A percentile compares a stretch with the other conserved stretches of the same genome.
Evolutionary conservation across 2,888 invertebrate species (phyloP).

Genomic region (Noctua comes): DNA sequence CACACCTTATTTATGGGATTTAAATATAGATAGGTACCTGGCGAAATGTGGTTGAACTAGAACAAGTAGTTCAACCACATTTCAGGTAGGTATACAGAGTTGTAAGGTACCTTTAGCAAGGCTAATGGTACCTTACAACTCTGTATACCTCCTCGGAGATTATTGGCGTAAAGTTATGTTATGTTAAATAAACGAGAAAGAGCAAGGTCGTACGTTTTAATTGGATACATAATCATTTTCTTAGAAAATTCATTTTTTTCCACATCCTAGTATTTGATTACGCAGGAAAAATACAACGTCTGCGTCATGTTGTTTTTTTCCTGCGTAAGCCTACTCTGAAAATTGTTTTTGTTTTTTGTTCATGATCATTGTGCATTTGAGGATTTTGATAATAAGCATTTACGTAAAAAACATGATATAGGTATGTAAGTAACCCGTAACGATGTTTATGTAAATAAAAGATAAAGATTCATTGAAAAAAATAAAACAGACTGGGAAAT

Average conservation of each 20-base stretch:
- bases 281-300: constrained; percentile 17
- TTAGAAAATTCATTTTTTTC: not conserved
- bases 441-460: constrained; percentile 38
- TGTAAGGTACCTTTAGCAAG: too few relatives aligned
- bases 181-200: constrained; percentile 4
- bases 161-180: not conserved
- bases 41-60: not conserved
- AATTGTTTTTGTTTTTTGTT: constrained; percentile 9
- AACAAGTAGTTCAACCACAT: too few relatives aligned
- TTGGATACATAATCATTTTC: not conserved
- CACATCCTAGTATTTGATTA: too few relatives aligned
- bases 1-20: not conserved
- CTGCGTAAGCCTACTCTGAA: not conserved
- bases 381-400: constrained; percentile 25
- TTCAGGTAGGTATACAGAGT: too few relatives aligned
- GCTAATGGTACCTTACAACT: not conserved
- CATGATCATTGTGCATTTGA: constrained; percentile 17
- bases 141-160: not conserved
- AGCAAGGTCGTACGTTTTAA: constrained; percentile 1
- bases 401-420: constrained; percentile 30
- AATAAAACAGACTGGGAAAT: constrained; percentile 25
- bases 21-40: not conserved
- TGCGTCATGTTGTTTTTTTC: too few relatives aligned
- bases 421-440: constrained; percentile 23
- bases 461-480: constrained; percentile 36